Percentiles rank a stretch among this genome's conserved stretches.
Evolutionary conservation across 2,797 vertebrate genomes (phyloP).

Genomic region (Pangasius mekongensis): DNA sequence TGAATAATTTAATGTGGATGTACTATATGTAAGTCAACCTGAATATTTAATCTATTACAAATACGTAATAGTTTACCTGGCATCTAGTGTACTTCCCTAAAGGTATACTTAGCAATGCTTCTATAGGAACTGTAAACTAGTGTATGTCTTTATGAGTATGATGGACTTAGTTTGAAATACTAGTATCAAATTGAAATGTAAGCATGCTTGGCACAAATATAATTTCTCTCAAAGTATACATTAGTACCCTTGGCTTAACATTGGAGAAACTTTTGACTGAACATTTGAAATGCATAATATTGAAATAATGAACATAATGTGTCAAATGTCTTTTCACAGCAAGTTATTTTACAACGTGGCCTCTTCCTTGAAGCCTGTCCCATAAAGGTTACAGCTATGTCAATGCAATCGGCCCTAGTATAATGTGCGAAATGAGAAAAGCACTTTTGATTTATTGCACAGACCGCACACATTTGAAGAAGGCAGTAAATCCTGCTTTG

Average conservation of each 20-base stretch:
- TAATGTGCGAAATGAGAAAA: neutral
- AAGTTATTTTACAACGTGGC: neutral
- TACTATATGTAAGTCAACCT: neutral
- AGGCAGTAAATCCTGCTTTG: neutral
- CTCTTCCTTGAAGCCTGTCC: neutral
- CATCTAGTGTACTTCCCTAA: neutral
- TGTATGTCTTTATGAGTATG: neutral
- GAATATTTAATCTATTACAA: neutral
- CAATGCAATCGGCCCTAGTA: conserved; percentile 7
- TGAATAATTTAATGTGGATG: neutral
- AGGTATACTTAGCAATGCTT: neutral
- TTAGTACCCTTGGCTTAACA: neutral
- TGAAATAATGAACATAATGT: neutral
- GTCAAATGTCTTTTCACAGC: neutral
- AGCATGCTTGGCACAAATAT: neutral
- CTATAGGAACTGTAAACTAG: neutral
- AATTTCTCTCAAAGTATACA: neutral
- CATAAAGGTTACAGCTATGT: conserved; percentile 5
- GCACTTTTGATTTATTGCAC: conserved; percentile 1
- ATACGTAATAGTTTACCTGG: neutral
- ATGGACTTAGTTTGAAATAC: neutral
- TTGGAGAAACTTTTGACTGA: neutral
- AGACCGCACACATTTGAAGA: neutral
- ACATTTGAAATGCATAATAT: neutral
- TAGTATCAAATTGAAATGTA: neutral